These are phyloP conservation scores for Diacarnus erythraeanus DNA, from an alignment of 37 sponge, comb jelly and placozoan species.

Conservation along the genomic window DNA sequence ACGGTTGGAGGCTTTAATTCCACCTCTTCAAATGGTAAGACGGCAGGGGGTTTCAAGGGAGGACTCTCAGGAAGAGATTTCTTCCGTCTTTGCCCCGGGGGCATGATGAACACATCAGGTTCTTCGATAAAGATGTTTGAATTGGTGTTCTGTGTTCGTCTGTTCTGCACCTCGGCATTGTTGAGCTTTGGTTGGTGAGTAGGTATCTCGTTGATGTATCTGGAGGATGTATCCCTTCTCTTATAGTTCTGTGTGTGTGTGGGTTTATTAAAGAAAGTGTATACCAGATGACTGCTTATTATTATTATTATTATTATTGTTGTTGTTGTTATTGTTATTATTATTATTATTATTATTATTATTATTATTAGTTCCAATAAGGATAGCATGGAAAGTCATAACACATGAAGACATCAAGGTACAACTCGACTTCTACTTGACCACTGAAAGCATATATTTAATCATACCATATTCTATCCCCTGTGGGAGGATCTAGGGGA, in stretches of 20 bases:
- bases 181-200: not conserved
- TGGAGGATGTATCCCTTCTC: not conserved
- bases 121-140: slow-evolving; percentile 14
- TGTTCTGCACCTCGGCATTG: not conserved
- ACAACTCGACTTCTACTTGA: no score
- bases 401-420: no score
- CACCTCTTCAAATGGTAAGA: not conserved
- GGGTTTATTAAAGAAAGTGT: not conserved
- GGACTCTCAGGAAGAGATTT: no score
- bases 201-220: not conserved
- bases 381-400: no score
- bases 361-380: no score
- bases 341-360: no score
- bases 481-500: no score
- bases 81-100: not conserved
- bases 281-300: no score
- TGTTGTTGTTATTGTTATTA: no score
- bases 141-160: not conserved
- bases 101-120: not conserved
- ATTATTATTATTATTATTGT: no score
- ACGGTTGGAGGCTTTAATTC: not conserved
- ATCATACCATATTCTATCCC: no score
- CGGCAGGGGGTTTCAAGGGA: not conserved
- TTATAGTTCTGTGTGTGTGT: not conserved
- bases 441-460: no score